Conservation (phyloP, 2,797 vertebrate genomes). For the Poecilia velifera region DNA sequence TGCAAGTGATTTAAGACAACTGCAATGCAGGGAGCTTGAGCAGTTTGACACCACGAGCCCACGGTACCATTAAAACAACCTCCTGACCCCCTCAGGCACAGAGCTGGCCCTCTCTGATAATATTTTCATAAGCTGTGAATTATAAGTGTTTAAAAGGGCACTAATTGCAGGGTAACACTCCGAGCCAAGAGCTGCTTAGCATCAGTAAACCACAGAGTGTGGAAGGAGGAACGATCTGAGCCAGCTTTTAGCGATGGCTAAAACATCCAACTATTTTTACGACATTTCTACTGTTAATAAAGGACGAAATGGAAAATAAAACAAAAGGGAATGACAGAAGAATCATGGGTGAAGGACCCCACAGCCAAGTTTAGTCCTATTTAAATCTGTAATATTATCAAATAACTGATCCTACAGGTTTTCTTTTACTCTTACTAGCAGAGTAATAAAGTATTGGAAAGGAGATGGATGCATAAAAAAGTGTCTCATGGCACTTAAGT, state of each 20-base stretch:
- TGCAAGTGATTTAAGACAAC: slow-evolving; percentile 73
- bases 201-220: slow-evolving; percentile 70
- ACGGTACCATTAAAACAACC: slow-evolving; percentile 73
- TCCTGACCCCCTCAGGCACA: slow-evolving; percentile 74
- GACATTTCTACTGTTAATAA: slow-evolving; percentile 59
- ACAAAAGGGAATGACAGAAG: slow-evolving; percentile 28
- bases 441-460: slow-evolving; percentile 27
- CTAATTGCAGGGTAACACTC: slow-evolving; percentile 67
- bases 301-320: slow-evolving; percentile 62
- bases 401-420: background rate
- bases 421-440: slow-evolving; percentile 14
- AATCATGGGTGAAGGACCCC: slow-evolving; percentile 38
- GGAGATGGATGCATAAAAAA: background rate
- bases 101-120: slow-evolving; percentile 75
- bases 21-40: slow-evolving; percentile 57
- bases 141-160: slow-evolving; percentile 79
- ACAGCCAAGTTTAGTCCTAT: slow-evolving; percentile 45
- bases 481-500: background rate
- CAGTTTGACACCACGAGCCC: slow-evolving; percentile 71
- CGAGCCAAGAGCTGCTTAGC: slow-evolving; percentile 75
- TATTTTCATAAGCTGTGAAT: slow-evolving; percentile 83
- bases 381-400: slow-evolving; percentile 41
- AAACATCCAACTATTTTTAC: slow-evolving; percentile 74
- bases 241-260: slow-evolving; percentile 26
- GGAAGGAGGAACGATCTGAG: slow-evolving; percentile 35